Evolutionary conservation across 1,140 invertebrate genomes (phyloP).

Genomic region (Tigriopus japonicus): DNA sequence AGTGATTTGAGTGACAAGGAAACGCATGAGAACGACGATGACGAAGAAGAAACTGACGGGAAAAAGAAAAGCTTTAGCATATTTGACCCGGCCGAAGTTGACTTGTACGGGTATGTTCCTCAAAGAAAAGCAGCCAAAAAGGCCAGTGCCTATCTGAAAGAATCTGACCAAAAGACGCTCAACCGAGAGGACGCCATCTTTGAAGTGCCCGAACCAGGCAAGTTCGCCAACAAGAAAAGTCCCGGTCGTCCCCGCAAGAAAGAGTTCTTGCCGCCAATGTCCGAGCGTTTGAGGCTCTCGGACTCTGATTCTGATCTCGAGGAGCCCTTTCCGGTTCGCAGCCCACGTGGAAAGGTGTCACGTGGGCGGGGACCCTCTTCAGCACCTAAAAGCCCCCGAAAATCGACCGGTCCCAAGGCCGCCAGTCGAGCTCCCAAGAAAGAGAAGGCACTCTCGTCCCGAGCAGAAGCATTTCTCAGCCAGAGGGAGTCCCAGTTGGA

Average conservation of each 20-base stretch:
- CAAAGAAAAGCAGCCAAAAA: conserved; percentile 76
- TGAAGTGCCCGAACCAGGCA: conserved; percentile 11
- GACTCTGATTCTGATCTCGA: conserved; percentile 7
- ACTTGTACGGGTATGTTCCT: conserved; percentile 40
- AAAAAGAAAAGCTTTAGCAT: conserved; percentile 9
- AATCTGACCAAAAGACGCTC: not conserved
- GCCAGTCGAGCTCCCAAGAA: not conserved
- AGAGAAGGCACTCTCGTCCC: conserved; percentile 9
- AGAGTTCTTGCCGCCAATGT: not conserved
- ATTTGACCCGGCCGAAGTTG: conserved; percentile 4
- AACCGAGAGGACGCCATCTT: not conserved
- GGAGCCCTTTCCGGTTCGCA: not conserved
- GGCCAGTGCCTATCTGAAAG: conserved; percentile 36
- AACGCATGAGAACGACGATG: conserved; percentile 23
- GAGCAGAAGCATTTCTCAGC: conserved; percentile 14
- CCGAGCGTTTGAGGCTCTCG: not conserved
- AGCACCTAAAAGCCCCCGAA: conserved; percentile 4
- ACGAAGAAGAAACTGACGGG: conserved; percentile 19
- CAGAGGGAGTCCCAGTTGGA: conserved; percentile 14
- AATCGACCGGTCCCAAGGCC: not conserved
- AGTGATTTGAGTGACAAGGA: conserved; percentile 28
- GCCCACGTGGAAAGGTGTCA: not conserved
- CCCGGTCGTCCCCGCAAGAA: conserved; percentile 10
- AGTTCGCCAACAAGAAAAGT: conserved; percentile 9
- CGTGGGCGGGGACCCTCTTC: not conserved